A percentile compares a stretch with the other conserved stretches of the same genome.
phyloP scores from a whole-genome alignment of 2,113 vertebrate species.

The Anguilla rostrata region DNA sequence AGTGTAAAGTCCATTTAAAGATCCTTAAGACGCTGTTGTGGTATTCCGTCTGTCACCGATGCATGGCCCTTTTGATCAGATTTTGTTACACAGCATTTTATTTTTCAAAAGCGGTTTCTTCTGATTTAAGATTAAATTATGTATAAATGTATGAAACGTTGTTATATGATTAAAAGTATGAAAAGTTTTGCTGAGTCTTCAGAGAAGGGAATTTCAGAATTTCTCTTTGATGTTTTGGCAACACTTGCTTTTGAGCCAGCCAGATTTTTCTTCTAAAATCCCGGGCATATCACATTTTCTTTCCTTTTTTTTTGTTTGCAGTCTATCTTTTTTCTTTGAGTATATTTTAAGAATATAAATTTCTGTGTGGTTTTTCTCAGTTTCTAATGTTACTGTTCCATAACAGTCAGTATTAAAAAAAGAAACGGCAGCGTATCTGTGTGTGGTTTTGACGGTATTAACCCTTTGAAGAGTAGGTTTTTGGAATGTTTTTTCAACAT shows the following conservation, averaged over 20 bases:
- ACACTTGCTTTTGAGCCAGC: neutral
- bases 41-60: neutral
- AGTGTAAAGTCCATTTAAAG: neutral
- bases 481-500: no score
- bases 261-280: neutral
- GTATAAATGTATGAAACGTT: neutral
- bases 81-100: neutral
- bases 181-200: neutral
- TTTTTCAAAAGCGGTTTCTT: no score
- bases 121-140: neutral
- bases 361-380: neutral
- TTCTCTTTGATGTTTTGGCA: constrained; percentile 3
- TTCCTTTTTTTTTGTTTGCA: neutral
- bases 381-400: neutral
- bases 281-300: neutral
- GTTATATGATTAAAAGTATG: neutral
- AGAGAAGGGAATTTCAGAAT: neutral
- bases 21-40: neutral
- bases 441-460: no score
- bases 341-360: neutral
- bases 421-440: no score
- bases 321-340: neutral
- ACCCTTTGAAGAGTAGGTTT: no score
- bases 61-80: neutral
- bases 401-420: neutral